A percentile compares a stretch with the other conserved stretches of the same genome.
Evolutionary conservation across 2,797 vertebrate genomes (phyloP).

Genomic region (Xiphorhynchus erythropygius): DNA sequence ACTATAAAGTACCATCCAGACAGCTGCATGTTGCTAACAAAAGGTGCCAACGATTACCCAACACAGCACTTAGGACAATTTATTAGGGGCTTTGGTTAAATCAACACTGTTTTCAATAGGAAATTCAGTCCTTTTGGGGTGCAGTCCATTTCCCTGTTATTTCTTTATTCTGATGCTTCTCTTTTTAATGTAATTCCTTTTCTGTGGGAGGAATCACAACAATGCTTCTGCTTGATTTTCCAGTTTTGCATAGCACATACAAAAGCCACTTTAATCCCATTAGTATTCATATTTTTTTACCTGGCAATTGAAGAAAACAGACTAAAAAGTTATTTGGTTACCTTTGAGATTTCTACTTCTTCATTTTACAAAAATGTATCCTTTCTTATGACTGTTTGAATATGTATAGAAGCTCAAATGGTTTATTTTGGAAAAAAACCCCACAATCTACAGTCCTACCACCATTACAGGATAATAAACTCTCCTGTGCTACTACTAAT

Average conservation of each 20-base stretch:
- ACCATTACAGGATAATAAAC: neutral
- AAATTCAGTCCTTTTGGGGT: neutral
- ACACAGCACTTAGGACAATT: neutral
- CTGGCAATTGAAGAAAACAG: constrained; percentile 12
- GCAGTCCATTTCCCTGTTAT: neutral
- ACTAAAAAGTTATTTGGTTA: neutral
- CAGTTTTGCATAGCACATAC: neutral
- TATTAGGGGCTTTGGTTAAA: neutral
- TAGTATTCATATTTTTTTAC: constrained; percentile 14
- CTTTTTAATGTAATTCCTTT: neutral
- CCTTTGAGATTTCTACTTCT: constrained; percentile 24
- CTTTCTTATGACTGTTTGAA: neutral
- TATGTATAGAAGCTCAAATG: neutral
- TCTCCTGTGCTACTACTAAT: neutral
- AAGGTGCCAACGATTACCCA: neutral
- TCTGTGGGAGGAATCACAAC: neutral
- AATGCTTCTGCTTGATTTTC: neutral
- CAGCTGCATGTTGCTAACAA: neutral
- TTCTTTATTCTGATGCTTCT: neutral
- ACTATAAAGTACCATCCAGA: neutral
- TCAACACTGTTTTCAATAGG: neutral
- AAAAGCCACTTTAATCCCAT: neutral
- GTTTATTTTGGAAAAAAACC: neutral
- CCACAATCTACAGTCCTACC: neutral
- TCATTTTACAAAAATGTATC: neutral